Conservation (phyloP, 2,888 invertebrate species). For the Mechanitis messenoides region DNA sequence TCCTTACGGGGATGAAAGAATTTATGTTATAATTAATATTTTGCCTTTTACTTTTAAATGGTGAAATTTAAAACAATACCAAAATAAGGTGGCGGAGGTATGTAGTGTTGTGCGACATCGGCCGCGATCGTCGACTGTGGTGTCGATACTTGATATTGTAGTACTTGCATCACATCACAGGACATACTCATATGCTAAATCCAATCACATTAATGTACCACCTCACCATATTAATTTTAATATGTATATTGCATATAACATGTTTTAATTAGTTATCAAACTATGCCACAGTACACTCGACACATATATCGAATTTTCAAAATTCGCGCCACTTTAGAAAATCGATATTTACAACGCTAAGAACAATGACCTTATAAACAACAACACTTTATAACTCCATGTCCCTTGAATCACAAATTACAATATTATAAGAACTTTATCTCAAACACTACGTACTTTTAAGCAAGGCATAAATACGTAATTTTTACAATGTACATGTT, state of each 20-base stretch:
- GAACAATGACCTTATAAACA: conserved; percentile 58
- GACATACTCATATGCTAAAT: conserved; percentile 2
- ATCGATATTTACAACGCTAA: conserved; percentile 60
- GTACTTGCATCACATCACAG: conserved; percentile 80
- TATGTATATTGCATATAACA: background rate
- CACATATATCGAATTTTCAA: conserved; percentile 34
- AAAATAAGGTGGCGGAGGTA: conserved; percentile 71
- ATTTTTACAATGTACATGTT: no score
- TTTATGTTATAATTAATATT: no score
- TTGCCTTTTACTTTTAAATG: no score
- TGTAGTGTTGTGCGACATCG: conserved; percentile 65
- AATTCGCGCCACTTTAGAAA: conserved; percentile 57
- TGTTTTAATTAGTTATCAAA: no score
- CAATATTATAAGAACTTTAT: no score
- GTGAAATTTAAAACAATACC: conserved; percentile 43
- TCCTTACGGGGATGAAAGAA: no score
- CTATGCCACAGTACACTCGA: background rate
- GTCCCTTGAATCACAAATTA: conserved; percentile 15
- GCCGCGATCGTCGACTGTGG: conserved; percentile 69
- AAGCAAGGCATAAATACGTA: no score
- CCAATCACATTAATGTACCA: background rate
- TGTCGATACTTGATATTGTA: conserved; percentile 78
- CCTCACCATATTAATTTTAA: background rate
- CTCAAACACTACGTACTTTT: no score
- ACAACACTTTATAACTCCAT: conserved; percentile 26